Evolutionary conservation across 1,140 invertebrate species (phyloP).

Genomic region (Eumeta japonica): DNA sequence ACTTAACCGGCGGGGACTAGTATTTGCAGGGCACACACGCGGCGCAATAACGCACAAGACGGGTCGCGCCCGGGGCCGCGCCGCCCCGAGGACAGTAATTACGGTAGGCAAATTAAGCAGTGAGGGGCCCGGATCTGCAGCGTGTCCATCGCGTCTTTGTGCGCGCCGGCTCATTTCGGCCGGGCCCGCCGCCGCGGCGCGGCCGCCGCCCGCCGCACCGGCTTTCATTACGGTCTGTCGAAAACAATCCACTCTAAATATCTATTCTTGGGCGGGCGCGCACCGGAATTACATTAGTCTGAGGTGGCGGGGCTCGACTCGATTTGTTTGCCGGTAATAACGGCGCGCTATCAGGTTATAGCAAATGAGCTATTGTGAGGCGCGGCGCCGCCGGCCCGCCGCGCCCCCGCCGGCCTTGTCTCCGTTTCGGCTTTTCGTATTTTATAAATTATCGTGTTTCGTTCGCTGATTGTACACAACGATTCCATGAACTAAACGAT

Average conservation of each 20-base stretch:
- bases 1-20: slow-evolving; percentile 51
- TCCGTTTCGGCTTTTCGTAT: too few relatives aligned
- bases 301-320: slow-evolving; percentile 56
- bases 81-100: slow-evolving; percentile 57
- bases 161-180: slow-evolving; percentile 34
- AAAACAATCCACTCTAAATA: slow-evolving; percentile 59
- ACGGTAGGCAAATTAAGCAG: slow-evolving; percentile 61
- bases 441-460: too few relatives aligned
- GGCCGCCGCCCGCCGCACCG: slow-evolving; percentile 47
- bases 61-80: slow-evolving; percentile 44
- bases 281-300: slow-evolving; percentile 56
- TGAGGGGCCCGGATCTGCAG: slow-evolving; percentile 36
- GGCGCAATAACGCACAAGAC: slow-evolving; percentile 51
- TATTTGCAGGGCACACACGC: slow-evolving; percentile 53
- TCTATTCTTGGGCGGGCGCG: slow-evolving; percentile 55
- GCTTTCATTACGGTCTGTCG: slow-evolving; percentile 58
- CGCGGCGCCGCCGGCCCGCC: too few relatives aligned
- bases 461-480: too few relatives aligned
- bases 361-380: slow-evolving; percentile 54
- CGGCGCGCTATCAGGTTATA: slow-evolving; percentile 53
- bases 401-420: too few relatives aligned
- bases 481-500: too few relatives aligned
- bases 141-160: slow-evolving; percentile 47
- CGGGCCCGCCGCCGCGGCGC: slow-evolving; percentile 53
- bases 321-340: slow-evolving; percentile 57